These are phyloP conservation scores for Acrobasis consociella DNA, from an alignment of 2,888 invertebrate species.

Conservation along the genomic window DNA sequence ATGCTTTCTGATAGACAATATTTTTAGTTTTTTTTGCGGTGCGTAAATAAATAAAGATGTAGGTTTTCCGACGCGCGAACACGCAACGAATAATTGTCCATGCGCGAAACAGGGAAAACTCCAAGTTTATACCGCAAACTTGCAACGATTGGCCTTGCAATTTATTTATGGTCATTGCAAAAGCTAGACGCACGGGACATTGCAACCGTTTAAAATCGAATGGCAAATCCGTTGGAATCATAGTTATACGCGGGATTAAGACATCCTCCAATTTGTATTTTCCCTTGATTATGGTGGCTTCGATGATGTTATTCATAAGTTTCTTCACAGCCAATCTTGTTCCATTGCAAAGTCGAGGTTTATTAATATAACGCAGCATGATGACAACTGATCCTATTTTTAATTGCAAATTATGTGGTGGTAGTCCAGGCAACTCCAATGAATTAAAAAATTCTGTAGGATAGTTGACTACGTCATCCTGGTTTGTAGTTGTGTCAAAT, in stretches of 20 bases:
- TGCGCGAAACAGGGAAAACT: constrained; percentile 31
- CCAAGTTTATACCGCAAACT: constrained; percentile 11
- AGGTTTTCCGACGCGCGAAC: constrained; percentile 32
- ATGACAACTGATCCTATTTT: constrained; percentile 29
- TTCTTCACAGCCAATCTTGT: constrained; percentile 35
- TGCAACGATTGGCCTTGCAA: constrained; percentile 29
- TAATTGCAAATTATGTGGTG: constrained; percentile 33
- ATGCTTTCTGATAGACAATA: neutral
- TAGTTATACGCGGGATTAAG: constrained; percentile 33
- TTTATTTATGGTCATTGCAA: constrained; percentile 37
- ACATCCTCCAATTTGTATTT: constrained; percentile 30
- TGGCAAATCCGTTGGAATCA: constrained; percentile 35
- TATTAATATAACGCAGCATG: constrained; percentile 35
- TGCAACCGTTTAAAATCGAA: constrained; percentile 34
- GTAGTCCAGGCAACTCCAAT: constrained; percentile 32
- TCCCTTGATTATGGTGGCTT: constrained; percentile 32
- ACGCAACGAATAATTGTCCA: constrained; percentile 18
- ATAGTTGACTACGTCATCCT: constrained; percentile 32
- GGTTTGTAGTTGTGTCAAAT: constrained; percentile 30
- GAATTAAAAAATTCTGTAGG: constrained; percentile 32
- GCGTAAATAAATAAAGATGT: neutral
- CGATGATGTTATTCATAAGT: constrained; percentile 31
- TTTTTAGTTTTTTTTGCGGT: constrained; percentile 4
- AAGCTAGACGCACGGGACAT: constrained; percentile 34
- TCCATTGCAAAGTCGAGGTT: constrained; percentile 36